A percentile compares a stretch with the other conserved stretches of the same genome.
Evolutionary conservation across 2,888 invertebrate genomes (phyloP).

Genomic region (Drosophila barbarae): DNA sequence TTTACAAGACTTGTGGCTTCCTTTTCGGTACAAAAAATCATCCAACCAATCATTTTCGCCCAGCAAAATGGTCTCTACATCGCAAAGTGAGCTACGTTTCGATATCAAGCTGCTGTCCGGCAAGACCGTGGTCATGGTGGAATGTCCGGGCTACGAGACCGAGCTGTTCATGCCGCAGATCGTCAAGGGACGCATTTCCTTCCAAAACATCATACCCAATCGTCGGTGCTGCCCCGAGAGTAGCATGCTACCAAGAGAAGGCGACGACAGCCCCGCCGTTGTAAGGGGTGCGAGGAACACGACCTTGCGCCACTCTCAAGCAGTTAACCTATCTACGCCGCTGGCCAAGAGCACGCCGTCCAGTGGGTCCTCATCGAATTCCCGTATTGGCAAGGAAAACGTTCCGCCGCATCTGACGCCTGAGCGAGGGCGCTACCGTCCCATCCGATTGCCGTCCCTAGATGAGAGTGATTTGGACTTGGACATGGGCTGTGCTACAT

Average conservation of each 20-base stretch:
- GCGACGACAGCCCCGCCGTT: not conserved
- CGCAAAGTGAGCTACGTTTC: conserved; percentile 38
- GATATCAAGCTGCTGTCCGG: conserved; percentile 70
- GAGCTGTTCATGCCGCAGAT: conserved; percentile 76
- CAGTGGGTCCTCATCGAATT: not conserved
- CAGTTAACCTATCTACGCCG: conserved; percentile 28
- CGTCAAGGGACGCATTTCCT: conserved; percentile 66
- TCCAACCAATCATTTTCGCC: not conserved
- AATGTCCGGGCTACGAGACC: conserved; percentile 65
- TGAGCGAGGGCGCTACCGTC: conserved; percentile 38
- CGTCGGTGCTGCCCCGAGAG: conserved; percentile 65
- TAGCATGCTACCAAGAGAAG: conserved; percentile 9
- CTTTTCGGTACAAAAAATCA: conserved; percentile 19
- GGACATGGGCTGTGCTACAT: not conserved
- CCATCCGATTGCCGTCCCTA: not conserved
- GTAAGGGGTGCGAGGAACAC: not conserved
- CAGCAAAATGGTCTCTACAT: not conserved
- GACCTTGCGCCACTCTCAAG: not conserved
- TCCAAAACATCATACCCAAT: conserved; percentile 69
- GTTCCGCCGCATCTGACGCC: conserved; percentile 38
- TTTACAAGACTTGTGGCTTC: not conserved
- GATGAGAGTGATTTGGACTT: not conserved
- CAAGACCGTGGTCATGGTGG: conserved; percentile 69
- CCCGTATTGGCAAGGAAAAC: conserved; percentile 47
- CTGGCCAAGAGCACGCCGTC: conserved; percentile 56